A percentile compares a stretch with the other conserved stretches of the same genome.
Evolutionary conservation across 2,888 invertebrate species (phyloP).

Genomic region (Caenorhabditis plicata): DNA sequence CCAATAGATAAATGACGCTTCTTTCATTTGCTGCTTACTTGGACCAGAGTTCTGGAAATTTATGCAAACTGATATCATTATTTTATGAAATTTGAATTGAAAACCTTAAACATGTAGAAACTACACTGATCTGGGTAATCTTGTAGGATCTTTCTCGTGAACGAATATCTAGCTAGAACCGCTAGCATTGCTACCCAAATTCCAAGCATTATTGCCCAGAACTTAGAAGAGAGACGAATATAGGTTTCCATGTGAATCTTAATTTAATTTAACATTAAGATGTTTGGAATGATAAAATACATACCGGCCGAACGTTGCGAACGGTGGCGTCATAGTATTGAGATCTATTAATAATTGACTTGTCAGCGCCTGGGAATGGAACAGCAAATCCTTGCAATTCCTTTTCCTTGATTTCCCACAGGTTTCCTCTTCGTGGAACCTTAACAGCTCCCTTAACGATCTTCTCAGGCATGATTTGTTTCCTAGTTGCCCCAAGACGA

Average conservation of each 20-base stretch:
- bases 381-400: constrained; percentile 72
- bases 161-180: constrained; percentile 72
- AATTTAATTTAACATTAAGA: not conserved
- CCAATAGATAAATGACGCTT: constrained; percentile 73
- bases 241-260: constrained; percentile 72
- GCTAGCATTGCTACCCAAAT: constrained; percentile 69
- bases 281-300: not conserved
- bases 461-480: constrained; percentile 58
- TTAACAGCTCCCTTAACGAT: constrained; percentile 29
- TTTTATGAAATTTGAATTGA: no score
- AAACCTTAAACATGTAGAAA: constrained; percentile 74
- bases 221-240: constrained; percentile 71
- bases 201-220: constrained; percentile 71
- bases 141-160: constrained; percentile 74
- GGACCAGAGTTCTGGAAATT: constrained; percentile 70
- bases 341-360: constrained; percentile 72
- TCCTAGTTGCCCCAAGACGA: constrained; percentile 52
- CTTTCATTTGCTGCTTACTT: constrained; percentile 67
- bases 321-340: constrained; percentile 77
- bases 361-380: constrained; percentile 73
- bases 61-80: not conserved
- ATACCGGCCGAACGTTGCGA: constrained; percentile 75
- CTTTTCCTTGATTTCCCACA: constrained; percentile 62
- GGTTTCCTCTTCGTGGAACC: constrained; percentile 38
- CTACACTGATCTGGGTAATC: constrained; percentile 77